A percentile compares a stretch with the other conserved stretches of the same genome.
Conservation (phyloP, 2,113 vertebrate genomes). For the Athene noctua region DNA sequence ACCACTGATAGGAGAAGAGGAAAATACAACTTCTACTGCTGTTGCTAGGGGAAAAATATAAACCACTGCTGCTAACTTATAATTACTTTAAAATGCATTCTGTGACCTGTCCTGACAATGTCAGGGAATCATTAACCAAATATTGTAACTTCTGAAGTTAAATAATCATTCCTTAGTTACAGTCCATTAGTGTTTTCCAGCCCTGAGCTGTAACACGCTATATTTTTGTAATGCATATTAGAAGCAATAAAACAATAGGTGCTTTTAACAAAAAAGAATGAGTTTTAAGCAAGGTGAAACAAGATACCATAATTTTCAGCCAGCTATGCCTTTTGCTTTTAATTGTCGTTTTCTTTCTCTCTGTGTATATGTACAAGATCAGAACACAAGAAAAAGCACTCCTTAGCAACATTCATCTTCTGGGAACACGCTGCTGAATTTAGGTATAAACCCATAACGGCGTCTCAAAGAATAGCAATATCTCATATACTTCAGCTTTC, state of each 20-base stretch:
- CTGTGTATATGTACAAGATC: not conserved
- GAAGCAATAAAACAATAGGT: not conserved
- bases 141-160: not conserved
- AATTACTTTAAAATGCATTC: not conserved
- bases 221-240: not conserved
- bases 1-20: not conserved
- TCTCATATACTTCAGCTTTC: not conserved
- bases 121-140: not conserved
- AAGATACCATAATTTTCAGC: not conserved
- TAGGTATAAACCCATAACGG: not conserved
- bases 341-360: not conserved
- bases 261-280: not conserved
- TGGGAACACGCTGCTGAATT: not conserved
- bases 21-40: not conserved
- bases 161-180: not conserved
- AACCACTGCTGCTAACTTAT: not conserved
- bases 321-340: not conserved
- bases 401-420: conserved; percentile 35
- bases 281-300: conserved; percentile 13
- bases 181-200: not conserved
- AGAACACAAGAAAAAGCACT: not conserved
- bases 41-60: not conserved
- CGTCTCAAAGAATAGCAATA: not conserved
- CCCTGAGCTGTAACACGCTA: not conserved
- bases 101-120: not conserved